Base-by-base conservation (phyloP, 2,888 invertebrate genomes). In the Nemotelus nigrinus region DNA sequence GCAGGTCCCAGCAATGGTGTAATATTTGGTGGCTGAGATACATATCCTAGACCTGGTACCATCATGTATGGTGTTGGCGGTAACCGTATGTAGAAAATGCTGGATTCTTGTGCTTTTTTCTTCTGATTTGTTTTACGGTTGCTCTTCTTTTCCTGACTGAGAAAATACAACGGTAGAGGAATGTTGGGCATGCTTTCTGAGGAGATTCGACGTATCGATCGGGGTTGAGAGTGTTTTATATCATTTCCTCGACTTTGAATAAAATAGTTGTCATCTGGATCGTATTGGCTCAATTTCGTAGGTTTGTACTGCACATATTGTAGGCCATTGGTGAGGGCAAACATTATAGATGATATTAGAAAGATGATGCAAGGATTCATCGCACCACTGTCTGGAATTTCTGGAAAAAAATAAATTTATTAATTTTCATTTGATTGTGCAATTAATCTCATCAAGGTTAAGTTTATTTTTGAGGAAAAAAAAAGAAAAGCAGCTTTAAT, bases 31-130 rank as follows among this genome's bases (percentile, higher is more conserved):
- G 95, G 94, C 82, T 94, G 93, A 0, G 94, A 94, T 41, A 96
- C 92, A 86, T 95, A 95, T 0, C 95, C 96, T 58, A 95, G 86
- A 2, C 95, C 95, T 0, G 95, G 95, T 2, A 95, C 93, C 85
- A 92, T 95, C 89, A 94, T 93, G 87, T 96, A 96, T 0, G 96
- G 95, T 57, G 93, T 92, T 3, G 96, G 94, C 0, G 96, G 96
- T 78, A 96, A 88, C 81, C 94, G 90, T 79, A 96, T 94, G 88
- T 94, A 96, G 86, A 94, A 96, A 81, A 96, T 94, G 57, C 94
- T 93, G 0, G 95, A 96, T 83, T 96, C 93, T 55, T 65, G 64
- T 7, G 45, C 5, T 25, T 58, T 72, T 58, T 75, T 76, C 47
- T 60, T 55, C 3, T 43, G n/a, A 2, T 7, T 8, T 7, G 8